Evolutionary conservation across 2,888 invertebrate genomes (phyloP).

Genomic region (Cephus pygmeus): DNA sequence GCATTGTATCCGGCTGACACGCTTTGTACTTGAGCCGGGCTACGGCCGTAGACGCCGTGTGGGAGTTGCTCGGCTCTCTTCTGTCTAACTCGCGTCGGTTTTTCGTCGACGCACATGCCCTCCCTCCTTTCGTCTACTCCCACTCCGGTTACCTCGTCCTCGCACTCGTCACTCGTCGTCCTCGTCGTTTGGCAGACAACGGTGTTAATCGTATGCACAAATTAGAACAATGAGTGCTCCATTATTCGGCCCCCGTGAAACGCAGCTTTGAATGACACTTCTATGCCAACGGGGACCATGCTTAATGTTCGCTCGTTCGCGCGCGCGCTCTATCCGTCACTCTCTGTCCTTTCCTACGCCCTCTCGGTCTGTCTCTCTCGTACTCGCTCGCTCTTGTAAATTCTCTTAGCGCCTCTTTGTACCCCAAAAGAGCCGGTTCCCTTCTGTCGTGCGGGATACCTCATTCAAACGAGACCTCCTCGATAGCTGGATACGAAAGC

Average conservation of each 20-base stretch:
- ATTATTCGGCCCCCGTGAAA: slow-evolving; percentile 55
- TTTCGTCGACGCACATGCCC: slow-evolving; percentile 1
- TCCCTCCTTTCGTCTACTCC: slow-evolving; percentile 3
- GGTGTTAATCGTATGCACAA: slow-evolving; percentile 64
- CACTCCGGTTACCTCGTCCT: slow-evolving; percentile 6
- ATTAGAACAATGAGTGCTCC: slow-evolving; percentile 65
- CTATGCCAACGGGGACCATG: slow-evolving; percentile 35
- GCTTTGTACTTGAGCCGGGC: slow-evolving; percentile 52
- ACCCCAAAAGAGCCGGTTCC: neutral
- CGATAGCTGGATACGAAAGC: neutral
- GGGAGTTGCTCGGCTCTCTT: slow-evolving; percentile 13
- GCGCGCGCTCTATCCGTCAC: slow-evolving; percentile 15
- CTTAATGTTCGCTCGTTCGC: slow-evolving; percentile 9
- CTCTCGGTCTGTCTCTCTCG: slow-evolving; percentile 9
- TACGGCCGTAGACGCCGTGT: slow-evolving; percentile 18
- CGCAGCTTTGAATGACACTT: slow-evolving; percentile 56
- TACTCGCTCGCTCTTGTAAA: no score
- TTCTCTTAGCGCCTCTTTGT: neutral
- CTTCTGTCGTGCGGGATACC: neutral
- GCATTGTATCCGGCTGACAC: slow-evolving; percentile 62
- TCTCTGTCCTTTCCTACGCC: slow-evolving; percentile 26
- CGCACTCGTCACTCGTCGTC: slow-evolving; percentile 19
- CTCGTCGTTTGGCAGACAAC: slow-evolving; percentile 38
- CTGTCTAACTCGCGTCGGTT: slow-evolving; percentile 1
- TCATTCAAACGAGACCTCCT: neutral